Evolutionary conservation across 2,797 vertebrate species (phyloP).

Genomic region (Acanthurus leucopareius): DNA sequence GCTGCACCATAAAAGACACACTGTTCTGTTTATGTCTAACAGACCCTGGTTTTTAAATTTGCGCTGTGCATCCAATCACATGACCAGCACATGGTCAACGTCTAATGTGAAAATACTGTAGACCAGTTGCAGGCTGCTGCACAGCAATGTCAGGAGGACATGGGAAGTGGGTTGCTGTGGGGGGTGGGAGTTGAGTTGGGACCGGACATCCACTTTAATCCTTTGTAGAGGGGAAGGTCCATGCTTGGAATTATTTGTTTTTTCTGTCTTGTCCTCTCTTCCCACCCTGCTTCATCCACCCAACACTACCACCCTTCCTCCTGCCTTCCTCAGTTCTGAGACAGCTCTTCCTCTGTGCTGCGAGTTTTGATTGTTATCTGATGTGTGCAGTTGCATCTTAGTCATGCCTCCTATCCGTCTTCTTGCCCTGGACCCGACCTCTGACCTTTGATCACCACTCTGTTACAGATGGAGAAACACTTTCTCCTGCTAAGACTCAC

Average conservation of each 20-base stretch:
- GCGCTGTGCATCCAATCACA: slow-evolving; percentile 37
- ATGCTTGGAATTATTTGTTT: slow-evolving; percentile 73
- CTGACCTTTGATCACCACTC: slow-evolving; percentile 46
- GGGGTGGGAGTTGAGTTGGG: slow-evolving; percentile 49
- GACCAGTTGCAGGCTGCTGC: slow-evolving; percentile 44
- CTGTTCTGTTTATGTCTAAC: slow-evolving; percentile 49
- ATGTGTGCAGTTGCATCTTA: slow-evolving; percentile 30
- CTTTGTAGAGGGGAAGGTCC: slow-evolving; percentile 68
- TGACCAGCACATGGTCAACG: slow-evolving; percentile 17
- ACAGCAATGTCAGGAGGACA: slow-evolving; percentile 81
- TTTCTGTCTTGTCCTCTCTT: slow-evolving; percentile 67
- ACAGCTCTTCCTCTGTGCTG: slow-evolving; percentile 45
- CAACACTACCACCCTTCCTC: slow-evolving; percentile 38
- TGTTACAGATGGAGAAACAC: slow-evolving; percentile 53
- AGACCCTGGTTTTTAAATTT: slow-evolving; percentile 24
- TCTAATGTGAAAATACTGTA: slow-evolving; percentile 37
- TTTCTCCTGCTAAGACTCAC: slow-evolving; percentile 24
- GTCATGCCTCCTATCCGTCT: slow-evolving; percentile 51
- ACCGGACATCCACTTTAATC: slow-evolving; percentile 84
- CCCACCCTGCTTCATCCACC: slow-evolving; percentile 55
- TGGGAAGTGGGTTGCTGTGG: slow-evolving; percentile 75
- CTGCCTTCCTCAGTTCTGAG: slow-evolving; percentile 40
- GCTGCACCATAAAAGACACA: slow-evolving; percentile 35
- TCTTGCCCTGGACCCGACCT: slow-evolving; percentile 43
- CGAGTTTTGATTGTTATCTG: slow-evolving; percentile 50